Evolutionary conservation across 2,888 invertebrate genomes (phyloP).

Genomic region (Drosophila macrothrix): DNA sequence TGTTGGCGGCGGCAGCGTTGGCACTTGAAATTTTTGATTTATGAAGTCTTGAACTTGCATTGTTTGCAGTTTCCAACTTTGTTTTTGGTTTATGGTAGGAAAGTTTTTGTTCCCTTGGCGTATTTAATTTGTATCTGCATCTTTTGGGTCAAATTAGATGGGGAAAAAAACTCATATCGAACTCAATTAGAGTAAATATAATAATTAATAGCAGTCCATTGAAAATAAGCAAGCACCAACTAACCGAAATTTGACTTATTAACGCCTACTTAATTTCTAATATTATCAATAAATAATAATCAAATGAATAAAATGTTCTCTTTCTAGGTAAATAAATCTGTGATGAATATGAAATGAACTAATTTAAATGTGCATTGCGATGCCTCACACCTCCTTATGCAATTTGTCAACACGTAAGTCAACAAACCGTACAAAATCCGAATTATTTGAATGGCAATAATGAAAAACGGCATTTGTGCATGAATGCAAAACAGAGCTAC

Average conservation of each 20-base stretch:
- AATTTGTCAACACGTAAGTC: constrained; percentile 47
- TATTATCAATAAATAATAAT: constrained; percentile 11
- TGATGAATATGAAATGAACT: constrained; percentile 15
- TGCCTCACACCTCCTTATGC: constrained; percentile 10
- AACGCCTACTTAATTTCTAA: constrained; percentile 8
- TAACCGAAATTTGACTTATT: constrained; percentile 24
- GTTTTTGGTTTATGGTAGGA: constrained; percentile 8
- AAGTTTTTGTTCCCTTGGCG: constrained; percentile 15
- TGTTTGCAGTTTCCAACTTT: constrained; percentile 28
- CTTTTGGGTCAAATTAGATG: constrained; percentile 27
- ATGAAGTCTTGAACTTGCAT: constrained; percentile 49
- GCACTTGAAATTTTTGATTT: constrained; percentile 53
- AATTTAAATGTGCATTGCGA: constrained; percentile 11
- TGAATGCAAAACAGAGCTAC: constrained; percentile 59
- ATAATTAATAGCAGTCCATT: constrained; percentile 19
- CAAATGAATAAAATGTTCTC: constrained; percentile 23
- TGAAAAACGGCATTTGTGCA: constrained; percentile 17
- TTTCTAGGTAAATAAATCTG: constrained; percentile 48
- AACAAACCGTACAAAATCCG: constrained; percentile 9
- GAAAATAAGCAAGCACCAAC: background rate
- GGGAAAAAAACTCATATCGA: constrained; percentile 4
- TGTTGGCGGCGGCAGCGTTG: constrained; percentile 24
- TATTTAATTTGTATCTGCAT: constrained; percentile 20
- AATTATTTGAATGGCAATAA: constrained; percentile 11
- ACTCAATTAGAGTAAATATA: constrained; percentile 30